Evolutionary conservation across 92 coral and sea anemone genomes (phyloP).

Genomic region (Siderastrea radians): DNA sequence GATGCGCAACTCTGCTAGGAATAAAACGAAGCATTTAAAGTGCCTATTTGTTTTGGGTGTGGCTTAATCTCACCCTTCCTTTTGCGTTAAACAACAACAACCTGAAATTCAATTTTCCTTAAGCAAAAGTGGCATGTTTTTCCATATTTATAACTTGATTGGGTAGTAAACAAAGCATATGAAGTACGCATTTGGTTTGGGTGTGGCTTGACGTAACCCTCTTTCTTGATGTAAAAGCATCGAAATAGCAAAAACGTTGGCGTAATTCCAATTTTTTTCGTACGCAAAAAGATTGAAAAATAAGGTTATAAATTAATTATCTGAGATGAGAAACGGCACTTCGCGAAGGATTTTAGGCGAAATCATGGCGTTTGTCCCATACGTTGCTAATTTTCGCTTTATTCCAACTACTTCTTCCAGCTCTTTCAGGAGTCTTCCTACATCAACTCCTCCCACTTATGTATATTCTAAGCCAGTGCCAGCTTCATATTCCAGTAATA

Average conservation of each 20-base stretch:
- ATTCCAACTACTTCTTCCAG: background rate
- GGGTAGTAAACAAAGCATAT: too few species aligned
- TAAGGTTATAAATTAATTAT: background rate
- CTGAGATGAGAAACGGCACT: background rate
- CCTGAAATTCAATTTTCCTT: background rate
- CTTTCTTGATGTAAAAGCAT: background rate
- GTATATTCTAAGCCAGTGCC: constrained; percentile 20
- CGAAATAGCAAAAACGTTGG: background rate
- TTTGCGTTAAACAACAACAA: too few species aligned
- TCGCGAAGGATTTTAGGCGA: background rate
- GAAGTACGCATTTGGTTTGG: background rate
- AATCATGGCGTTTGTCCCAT: background rate
- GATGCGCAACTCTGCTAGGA: too few species aligned
- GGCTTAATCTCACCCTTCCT: too few species aligned
- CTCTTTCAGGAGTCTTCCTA: background rate
- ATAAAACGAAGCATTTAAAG: too few species aligned
- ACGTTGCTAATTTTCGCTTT: background rate
- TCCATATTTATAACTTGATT: too few species aligned
- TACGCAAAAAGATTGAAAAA: background rate
- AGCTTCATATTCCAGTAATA: background rate
- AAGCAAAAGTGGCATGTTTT: too few species aligned
- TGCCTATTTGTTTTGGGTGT: too few species aligned
- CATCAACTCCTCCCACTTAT: background rate
- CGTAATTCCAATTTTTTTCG: background rate
- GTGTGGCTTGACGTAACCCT: background rate